phyloP scores from a whole-genome alignment of 2,888 invertebrate genomes.

The Spisula solida region DNA sequence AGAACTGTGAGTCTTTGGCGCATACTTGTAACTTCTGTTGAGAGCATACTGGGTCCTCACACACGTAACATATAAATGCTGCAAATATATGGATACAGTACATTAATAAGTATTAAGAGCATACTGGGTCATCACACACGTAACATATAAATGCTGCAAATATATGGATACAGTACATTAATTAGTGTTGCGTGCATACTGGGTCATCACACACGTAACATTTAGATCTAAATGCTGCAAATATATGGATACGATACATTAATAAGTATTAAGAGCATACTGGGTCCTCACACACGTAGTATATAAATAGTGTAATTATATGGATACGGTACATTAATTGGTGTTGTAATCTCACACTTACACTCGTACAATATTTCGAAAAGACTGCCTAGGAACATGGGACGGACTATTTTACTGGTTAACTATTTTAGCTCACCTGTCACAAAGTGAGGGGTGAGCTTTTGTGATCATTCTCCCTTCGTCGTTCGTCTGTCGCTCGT shows the following conservation, averaged over 20 bases:
- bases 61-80: conserved; percentile 71
- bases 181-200: conserved; percentile 53
- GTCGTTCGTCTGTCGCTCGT: too few relatives aligned
- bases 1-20: conserved; percentile 64
- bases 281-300: conserved; percentile 69
- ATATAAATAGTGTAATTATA: conserved; percentile 65
- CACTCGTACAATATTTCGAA: too few relatives aligned
- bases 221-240: conserved; percentile 68
- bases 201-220: conserved; percentile 71
- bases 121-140: conserved; percentile 66
- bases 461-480: too few relatives aligned
- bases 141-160: conserved; percentile 72
- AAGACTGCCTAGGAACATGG: too few relatives aligned
- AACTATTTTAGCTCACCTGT: too few relatives aligned
- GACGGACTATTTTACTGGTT: too few relatives aligned
- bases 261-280: conserved; percentile 56
- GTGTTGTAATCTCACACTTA: too few relatives aligned
- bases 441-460: too few relatives aligned
- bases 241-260: not conserved
- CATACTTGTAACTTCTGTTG: conserved; percentile 62
- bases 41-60: conserved; percentile 66
- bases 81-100: conserved; percentile 31
- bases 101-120: conserved; percentile 44
- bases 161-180: not conserved
- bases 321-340: not conserved